Conservation (phyloP, 1,140 invertebrate species). For the Lepidurus apus region DNA sequence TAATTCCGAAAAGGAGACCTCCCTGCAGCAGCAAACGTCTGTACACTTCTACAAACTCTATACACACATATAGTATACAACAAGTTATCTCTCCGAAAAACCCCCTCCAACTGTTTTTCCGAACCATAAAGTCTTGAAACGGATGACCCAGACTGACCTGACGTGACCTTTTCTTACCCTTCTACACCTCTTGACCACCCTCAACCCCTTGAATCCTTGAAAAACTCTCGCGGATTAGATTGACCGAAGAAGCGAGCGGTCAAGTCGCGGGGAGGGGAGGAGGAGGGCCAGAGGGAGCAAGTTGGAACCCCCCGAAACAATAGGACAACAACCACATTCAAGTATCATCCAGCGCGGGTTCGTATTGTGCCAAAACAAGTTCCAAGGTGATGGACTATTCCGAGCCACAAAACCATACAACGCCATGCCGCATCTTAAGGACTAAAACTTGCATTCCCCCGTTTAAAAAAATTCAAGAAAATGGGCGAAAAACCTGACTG, state of each 20-base stretch:
- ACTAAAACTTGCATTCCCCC: not conserved
- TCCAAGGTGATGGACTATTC: conserved; percentile 6
- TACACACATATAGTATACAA: not conserved
- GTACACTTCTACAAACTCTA: not conserved
- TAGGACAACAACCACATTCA: too few species aligned
- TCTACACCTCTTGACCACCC: not conserved
- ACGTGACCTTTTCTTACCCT: not conserved
- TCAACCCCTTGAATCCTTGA: not conserved
- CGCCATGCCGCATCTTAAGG: not conserved
- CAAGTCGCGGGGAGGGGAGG: not conserved
- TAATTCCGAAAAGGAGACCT: not conserved
- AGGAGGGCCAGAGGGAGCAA: not conserved
- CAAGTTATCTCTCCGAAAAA: not conserved
- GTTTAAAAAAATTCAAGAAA: not conserved
- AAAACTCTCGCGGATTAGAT: not conserved
- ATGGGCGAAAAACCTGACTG: not conserved
- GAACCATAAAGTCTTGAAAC: not conserved
- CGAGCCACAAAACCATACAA: conserved; percentile 1
- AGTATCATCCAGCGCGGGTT: not conserved
- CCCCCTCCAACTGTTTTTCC: not conserved
- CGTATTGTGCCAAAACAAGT: conserved; percentile 3
- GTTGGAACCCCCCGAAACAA: too few species aligned
- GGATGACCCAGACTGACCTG: conserved; percentile 2
- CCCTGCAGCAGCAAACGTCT: not conserved
- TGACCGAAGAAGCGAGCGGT: not conserved